These are phyloP conservation scores for Microcebus ravelobensis DNA, from an alignment of 2,113 vertebrate species.

Conservation along the genomic window DNA sequence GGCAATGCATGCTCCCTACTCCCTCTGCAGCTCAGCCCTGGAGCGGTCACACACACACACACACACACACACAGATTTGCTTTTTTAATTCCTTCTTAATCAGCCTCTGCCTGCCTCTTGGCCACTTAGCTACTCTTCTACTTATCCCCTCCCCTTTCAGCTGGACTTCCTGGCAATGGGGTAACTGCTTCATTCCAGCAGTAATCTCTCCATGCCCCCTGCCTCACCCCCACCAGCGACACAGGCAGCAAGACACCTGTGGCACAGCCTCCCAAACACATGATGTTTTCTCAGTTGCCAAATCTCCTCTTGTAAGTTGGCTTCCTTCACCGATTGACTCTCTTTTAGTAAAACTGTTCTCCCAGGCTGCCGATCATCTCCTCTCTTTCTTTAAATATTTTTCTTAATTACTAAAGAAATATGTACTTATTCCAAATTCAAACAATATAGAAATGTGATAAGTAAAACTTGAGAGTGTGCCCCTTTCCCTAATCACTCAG, in stretches of 20 bases:
- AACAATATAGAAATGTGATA: neutral
- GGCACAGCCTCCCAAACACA: neutral
- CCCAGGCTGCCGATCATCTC: neutral
- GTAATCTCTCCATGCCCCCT: neutral
- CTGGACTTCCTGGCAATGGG: neutral
- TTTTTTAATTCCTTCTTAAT: conserved; percentile 49
- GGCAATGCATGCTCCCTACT: neutral
- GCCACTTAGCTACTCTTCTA: neutral
- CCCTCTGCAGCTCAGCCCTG: neutral
- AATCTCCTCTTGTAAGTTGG: neutral
- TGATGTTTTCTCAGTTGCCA: conserved; percentile 17
- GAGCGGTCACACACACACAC: neutral
- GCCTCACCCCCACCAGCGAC: neutral
- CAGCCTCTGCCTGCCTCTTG: neutral
- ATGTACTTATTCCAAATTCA: neutral
- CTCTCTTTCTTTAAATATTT: conserved; percentile 10
- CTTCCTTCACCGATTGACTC: neutral
- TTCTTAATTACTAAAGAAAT: conserved; percentile 42
- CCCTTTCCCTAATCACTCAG: neutral
- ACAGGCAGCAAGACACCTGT: neutral
- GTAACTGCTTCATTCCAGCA: neutral
- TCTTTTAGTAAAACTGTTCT: conserved; percentile 12
- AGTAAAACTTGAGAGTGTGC: neutral
- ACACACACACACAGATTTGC: neutral
- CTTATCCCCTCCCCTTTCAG: neutral